phyloP scores from a whole-genome alignment of 2,113 vertebrate genomes.

The Mungos mungo region DNA sequence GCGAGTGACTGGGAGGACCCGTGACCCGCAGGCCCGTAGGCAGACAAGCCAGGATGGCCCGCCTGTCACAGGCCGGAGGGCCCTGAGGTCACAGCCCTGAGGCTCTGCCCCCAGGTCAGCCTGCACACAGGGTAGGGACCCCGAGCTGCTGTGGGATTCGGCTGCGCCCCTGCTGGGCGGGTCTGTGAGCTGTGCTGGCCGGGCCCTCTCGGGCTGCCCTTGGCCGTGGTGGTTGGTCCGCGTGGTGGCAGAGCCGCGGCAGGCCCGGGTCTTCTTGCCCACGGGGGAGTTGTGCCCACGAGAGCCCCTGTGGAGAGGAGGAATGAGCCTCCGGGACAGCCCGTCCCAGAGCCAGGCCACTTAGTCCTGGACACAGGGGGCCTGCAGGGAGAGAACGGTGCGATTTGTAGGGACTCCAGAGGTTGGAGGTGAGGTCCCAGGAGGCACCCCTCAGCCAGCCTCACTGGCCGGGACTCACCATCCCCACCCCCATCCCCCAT shows the following conservation, averaged over 20 bases:
- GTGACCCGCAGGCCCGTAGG: accelerated
- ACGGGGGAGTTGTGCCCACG: accelerated
- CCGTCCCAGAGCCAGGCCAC: accelerated
- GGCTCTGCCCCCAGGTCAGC: accelerated
- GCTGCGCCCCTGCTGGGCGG: accelerated
- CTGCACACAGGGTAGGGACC: no score
- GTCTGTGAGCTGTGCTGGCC: accelerated
- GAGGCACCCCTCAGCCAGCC: accelerated
- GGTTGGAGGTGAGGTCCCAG: accelerated
- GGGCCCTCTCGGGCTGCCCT: accelerated
- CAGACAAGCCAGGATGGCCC: accelerated
- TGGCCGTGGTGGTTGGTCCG: accelerated
- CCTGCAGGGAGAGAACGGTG: accelerated
- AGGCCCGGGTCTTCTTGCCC: not conserved
- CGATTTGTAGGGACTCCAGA: no score
- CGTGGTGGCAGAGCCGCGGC: not conserved
- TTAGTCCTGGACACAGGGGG: accelerated
- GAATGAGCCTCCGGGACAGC: accelerated
- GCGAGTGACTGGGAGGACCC: accelerated
- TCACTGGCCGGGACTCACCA: accelerated
- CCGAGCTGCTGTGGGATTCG: accelerated
- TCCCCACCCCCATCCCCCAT: accelerated
- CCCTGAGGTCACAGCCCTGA: accelerated
- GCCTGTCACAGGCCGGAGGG: not conserved
- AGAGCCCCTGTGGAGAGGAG: no score